A percentile compares a stretch with the other conserved stretches of the same genome.
These are phyloP conservation scores for Oreohelix idahoensis DNA, from an alignment of 1,140 invertebrate genomes.

Conservation along the genomic window DNA sequence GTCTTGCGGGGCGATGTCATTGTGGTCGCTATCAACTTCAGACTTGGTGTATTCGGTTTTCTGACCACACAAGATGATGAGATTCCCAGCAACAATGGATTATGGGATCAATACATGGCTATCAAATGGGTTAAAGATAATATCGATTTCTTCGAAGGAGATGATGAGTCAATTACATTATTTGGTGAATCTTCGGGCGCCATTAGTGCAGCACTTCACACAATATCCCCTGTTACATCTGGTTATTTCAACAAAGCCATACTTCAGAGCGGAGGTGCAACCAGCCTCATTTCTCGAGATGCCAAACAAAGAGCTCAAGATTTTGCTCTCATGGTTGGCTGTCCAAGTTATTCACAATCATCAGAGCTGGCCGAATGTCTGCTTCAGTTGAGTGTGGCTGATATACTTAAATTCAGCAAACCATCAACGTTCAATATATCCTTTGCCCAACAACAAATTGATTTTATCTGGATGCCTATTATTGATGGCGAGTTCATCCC, in stretches of 20 bases:
- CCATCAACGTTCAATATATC: constrained; percentile 1
- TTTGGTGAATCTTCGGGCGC: constrained; percentile 95
- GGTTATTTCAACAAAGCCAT: constrained; percentile 66
- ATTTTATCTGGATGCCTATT: constrained; percentile 32
- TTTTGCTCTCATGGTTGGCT: neutral
- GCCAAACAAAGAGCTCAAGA: constrained; percentile 1
- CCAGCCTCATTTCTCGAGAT: constrained; percentile 7
- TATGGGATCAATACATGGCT: constrained; percentile 85
- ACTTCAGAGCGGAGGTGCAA: constrained; percentile 49
- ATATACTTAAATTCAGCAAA: neutral
- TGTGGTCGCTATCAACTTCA: constrained; percentile 44
- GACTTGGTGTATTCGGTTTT: constrained; percentile 79
- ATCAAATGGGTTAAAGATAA: constrained; percentile 84
- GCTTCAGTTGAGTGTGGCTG: neutral
- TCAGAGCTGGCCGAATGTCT: neutral
- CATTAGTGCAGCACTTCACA: constrained; percentile 56
- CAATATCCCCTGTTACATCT: constrained; percentile 50
- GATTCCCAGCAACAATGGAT: constrained; percentile 95
- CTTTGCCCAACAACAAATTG: constrained; percentile 1
- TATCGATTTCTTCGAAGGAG: constrained; percentile 89
- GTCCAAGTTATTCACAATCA: neutral
- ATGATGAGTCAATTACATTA: constrained; percentile 87
- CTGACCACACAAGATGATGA: constrained; percentile 91
- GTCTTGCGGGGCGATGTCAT: constrained; percentile 40
- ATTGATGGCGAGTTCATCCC: constrained; percentile 26